Percentiles rank a stretch among this genome's conserved stretches.
Evolutionary conservation across 2,888 invertebrate genomes (phyloP).

Genomic region (Trachelus iudaicus): DNA sequence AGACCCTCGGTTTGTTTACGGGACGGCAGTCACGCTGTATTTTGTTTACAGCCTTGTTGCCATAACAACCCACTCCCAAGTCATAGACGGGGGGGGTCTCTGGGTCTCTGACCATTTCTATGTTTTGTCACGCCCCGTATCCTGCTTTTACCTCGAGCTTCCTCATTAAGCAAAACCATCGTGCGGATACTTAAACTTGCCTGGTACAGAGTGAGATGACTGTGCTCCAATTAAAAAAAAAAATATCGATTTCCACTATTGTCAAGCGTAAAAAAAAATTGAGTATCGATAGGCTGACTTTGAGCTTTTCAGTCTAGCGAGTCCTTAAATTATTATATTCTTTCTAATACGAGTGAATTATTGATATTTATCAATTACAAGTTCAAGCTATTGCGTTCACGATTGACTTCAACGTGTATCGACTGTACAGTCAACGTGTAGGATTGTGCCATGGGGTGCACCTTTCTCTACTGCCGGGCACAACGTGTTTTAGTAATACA

Average conservation of each 20-base stretch:
- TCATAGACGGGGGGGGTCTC: not conserved
- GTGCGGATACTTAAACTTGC: not conserved
- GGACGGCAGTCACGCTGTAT: conserved; percentile 54
- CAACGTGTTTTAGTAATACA: conserved; percentile 54
- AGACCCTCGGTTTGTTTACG: conserved; percentile 45
- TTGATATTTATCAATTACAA: not conserved
- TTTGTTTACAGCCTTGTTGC: conserved; percentile 58
- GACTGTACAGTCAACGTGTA: not conserved
- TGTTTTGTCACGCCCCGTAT: conserved; percentile 20
- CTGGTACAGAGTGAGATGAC: not conserved
- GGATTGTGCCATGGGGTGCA: not conserved
- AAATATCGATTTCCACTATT: not conserved
- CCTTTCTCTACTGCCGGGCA: not conserved
- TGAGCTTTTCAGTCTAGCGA: not conserved
- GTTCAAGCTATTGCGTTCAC: not conserved
- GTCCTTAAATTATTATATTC: not conserved
- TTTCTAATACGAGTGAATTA: not conserved
- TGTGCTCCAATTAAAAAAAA: not conserved
- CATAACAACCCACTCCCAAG: conserved; percentile 44
- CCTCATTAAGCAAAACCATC: conserved; percentile 13
- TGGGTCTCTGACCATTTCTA: conserved; percentile 12
- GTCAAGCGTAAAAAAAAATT: not conserved
- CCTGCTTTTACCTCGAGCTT: conserved; percentile 14
- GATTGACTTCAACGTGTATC: not conserved
- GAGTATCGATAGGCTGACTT: not conserved